Evolutionary conservation across 2,797 vertebrate genomes (phyloP).

Genomic region (Pitangus sulphuratus): DNA sequence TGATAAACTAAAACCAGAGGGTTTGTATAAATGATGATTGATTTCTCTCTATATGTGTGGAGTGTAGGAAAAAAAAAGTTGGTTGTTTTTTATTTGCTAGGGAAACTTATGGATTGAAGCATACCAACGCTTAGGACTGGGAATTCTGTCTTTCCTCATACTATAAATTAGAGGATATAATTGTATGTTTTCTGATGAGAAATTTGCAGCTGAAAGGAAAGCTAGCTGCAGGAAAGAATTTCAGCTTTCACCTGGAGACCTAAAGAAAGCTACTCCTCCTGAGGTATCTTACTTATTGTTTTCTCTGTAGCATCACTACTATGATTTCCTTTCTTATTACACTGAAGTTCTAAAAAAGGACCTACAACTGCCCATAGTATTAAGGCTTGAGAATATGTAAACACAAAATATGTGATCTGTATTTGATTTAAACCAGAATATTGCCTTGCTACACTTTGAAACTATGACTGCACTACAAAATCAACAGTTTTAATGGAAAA

Average conservation of each 20-base stretch:
- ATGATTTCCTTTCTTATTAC: neutral
- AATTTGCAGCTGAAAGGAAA: neutral
- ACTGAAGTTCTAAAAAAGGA: neutral
- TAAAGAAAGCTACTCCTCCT: neutral
- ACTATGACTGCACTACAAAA: conserved; percentile 58
- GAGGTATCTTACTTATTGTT: neutral
- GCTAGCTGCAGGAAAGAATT: neutral
- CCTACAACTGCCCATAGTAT: neutral
- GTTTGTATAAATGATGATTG: neutral
- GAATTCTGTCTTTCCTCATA: neutral
- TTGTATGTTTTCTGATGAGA: neutral
- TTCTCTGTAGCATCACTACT: neutral
- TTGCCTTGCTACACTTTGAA: conserved; percentile 62
- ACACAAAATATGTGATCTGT: conserved; percentile 58
- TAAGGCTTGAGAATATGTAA: conserved; percentile 49
- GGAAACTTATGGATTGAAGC: neutral
- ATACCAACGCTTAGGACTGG: neutral
- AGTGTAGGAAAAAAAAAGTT: neutral
- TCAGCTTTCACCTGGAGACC: neutral
- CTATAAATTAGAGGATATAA: neutral
- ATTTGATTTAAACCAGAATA: conserved; percentile 59
- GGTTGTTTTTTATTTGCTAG: neutral
- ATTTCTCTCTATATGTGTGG: neutral
- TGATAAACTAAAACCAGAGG: neutral
- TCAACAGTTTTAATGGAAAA: conserved; percentile 65